phyloP scores from a whole-genome alignment of 2,888 invertebrate species.

The Rhingia rostrata region DNA sequence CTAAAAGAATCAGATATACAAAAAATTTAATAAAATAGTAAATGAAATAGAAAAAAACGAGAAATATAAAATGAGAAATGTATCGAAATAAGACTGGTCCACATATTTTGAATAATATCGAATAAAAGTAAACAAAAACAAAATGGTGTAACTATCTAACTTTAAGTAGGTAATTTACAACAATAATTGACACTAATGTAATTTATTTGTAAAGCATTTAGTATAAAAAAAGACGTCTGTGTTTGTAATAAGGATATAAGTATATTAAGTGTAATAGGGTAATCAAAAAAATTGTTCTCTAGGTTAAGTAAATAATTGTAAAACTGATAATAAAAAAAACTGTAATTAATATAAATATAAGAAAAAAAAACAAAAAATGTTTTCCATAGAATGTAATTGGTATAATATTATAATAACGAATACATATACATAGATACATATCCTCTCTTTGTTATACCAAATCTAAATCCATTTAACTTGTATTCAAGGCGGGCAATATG shows the following conservation, averaged over 20 bases:
- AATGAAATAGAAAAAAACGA: conserved; percentile 46
- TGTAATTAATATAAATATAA: conserved; percentile 37
- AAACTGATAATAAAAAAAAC: conserved; percentile 3
- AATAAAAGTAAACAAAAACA: conserved; percentile 30
- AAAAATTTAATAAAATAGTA: conserved; percentile 29
- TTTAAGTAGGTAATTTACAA: conserved; percentile 67
- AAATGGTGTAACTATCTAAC: conserved; percentile 62
- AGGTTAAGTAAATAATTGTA: conserved; percentile 17
- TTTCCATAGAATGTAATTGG: conserved; percentile 64
- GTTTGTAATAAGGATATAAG: conserved; percentile 34
- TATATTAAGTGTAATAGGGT: conserved; percentile 9
- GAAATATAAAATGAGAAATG: conserved; percentile 35
- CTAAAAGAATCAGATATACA: conserved; percentile 32
- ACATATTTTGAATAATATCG: conserved; percentile 67
- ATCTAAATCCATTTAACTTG: not conserved
- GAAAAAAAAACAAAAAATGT: conserved; percentile 56
- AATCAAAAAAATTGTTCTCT: conserved; percentile 19
- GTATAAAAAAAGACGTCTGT: conserved; percentile 32
- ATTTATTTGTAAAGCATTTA: conserved; percentile 53
- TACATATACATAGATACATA: conserved; percentile 36
- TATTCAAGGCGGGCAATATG: conserved; percentile 4
- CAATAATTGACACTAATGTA: conserved; percentile 30
- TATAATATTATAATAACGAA: conserved; percentile 6
- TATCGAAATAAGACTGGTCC: conserved; percentile 74
- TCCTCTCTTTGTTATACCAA: conserved; percentile 28